Evolutionary conservation across 2,113 vertebrate genomes (phyloP).

Genomic region (Haliaeetus leucogaster): DNA sequence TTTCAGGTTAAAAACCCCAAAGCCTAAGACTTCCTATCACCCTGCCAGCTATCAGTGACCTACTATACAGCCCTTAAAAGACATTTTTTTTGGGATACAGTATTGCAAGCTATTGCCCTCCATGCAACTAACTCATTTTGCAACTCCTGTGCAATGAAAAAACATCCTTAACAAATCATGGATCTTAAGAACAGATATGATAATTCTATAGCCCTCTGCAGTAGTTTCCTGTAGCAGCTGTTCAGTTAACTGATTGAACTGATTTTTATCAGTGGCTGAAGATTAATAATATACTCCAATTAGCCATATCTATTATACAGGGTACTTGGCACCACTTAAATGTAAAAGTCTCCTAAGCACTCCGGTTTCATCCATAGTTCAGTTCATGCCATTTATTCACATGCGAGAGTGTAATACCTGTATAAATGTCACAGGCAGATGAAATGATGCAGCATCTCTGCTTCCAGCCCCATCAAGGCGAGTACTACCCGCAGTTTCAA

Average conservation of each 20-base stretch:
- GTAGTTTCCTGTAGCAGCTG: not conserved
- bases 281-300: not conserved
- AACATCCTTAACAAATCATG: not conserved
- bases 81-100: not conserved
- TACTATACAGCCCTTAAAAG: not conserved
- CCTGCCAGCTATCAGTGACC: not conserved
- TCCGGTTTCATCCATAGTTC: not conserved
- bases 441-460: not conserved
- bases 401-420: accelerated
- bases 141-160: not conserved
- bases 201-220: not conserved
- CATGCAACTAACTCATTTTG: not conserved
- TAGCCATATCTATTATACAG: not conserved
- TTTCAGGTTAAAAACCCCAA: not conserved
- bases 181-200: not conserved
- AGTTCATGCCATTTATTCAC: not conserved
- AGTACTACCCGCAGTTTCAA: not conserved
- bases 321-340: not conserved
- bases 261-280: not conserved
- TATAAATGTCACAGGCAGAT: not conserved
- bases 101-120: not conserved
- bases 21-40: not conserved
- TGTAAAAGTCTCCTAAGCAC: not conserved
- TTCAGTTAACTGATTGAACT: not conserved
- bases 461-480: not conserved